Evolutionary conservation across 2,113 vertebrate genomes (phyloP).

Genomic region (Amblyopsis rosae): DNA sequence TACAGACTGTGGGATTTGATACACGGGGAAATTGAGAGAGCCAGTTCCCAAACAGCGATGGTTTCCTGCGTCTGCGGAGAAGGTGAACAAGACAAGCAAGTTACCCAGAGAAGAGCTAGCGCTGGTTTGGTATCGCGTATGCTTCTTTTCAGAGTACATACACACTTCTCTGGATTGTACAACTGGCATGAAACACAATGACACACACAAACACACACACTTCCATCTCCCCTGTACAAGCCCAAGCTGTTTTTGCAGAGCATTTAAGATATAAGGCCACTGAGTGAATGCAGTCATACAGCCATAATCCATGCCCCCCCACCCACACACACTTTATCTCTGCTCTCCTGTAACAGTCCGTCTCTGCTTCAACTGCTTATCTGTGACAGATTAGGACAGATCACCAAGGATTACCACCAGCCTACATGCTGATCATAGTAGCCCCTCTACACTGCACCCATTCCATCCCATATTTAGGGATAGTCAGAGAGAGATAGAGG

Average conservation of each 20-base stretch:
- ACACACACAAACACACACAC: constrained; percentile 7
- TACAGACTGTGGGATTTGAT: constrained; percentile 32
- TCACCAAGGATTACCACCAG: constrained; percentile 78
- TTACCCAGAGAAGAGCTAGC: constrained; percentile 30
- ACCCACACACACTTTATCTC: constrained; percentile 43
- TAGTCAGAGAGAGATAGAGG: neutral
- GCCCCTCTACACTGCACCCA: constrained; percentile 15
- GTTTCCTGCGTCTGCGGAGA: constrained; percentile 19
- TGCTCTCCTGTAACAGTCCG: constrained; percentile 55
- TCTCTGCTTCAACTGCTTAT: constrained; percentile 72
- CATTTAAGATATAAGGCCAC: constrained; percentile 76
- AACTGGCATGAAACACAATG: neutral
- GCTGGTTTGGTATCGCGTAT: constrained; percentile 16
- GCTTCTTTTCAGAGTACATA: constrained; percentile 21
- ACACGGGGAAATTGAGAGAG: constrained; percentile 26
- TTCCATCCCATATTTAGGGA: constrained; percentile 17
- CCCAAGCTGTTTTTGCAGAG: constrained; percentile 71
- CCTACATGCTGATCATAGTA: constrained; percentile 64
- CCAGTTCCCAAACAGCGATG: constrained; percentile 24
- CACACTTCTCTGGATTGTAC: constrained; percentile 41
- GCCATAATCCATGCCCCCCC: constrained; percentile 72
- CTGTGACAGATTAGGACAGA: constrained; percentile 81
- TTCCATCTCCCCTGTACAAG: constrained; percentile 46
- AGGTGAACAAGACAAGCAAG: constrained; percentile 14
- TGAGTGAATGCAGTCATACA: constrained; percentile 74